phyloP scores from a whole-genome alignment of 2,113 vertebrate genomes.

The Leptocoma aspasia region DNA sequence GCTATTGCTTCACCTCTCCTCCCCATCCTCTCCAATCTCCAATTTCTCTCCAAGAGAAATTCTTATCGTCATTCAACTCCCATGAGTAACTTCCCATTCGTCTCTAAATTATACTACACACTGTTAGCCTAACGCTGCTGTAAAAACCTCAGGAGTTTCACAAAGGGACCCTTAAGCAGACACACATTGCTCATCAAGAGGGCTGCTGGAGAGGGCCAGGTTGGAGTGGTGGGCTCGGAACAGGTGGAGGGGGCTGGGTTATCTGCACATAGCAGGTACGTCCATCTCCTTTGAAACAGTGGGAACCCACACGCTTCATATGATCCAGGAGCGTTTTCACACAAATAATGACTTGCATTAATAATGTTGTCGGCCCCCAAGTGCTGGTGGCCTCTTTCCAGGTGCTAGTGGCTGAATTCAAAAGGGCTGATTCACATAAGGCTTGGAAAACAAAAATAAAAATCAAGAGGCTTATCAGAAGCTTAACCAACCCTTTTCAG shows the following conservation, averaged over 20 bases:
- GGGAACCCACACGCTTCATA: background rate
- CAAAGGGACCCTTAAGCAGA: background rate
- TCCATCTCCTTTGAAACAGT: slow-evolving; percentile 18
- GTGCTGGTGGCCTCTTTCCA: slow-evolving; percentile 42
- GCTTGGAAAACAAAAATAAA: slow-evolving; percentile 18
- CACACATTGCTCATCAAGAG: background rate
- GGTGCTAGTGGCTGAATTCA: slow-evolving; percentile 10
- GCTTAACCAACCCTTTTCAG: background rate
- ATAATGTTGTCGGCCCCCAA: slow-evolving; percentile 28
- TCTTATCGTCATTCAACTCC: background rate
- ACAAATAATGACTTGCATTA: slow-evolving; percentile 47
- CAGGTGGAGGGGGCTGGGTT: background rate
- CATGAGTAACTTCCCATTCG: background rate
- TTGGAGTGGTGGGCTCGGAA: background rate
- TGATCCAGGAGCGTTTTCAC: background rate
- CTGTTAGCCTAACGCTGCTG: background rate
- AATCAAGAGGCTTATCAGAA: slow-evolving; percentile 23
- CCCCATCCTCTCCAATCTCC: background rate
- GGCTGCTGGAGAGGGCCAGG: background rate
- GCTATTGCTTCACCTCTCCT: background rate
- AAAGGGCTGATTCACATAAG: background rate
- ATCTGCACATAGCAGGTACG: slow-evolving; percentile 24
- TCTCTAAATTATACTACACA: background rate
- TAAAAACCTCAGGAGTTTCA: background rate
- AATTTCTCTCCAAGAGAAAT: background rate